Conservation (phyloP, 2,888 invertebrate species). For the Drosophila kuntzei region DNA sequence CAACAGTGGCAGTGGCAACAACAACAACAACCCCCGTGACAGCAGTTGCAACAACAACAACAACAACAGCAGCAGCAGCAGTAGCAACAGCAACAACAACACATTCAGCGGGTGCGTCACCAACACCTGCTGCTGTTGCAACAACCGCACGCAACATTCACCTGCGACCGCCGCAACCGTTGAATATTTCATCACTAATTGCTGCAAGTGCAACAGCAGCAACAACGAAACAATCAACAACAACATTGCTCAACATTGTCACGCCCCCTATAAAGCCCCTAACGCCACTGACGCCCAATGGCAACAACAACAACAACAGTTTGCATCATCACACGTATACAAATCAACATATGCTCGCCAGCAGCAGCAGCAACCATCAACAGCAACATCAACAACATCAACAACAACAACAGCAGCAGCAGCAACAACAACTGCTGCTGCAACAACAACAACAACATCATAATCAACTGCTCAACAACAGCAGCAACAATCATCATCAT, state of each 20-base stretch:
- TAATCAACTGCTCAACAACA: slow-evolving; percentile 24
- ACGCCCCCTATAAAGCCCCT: slow-evolving; percentile 78
- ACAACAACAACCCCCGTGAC: slow-evolving; percentile 1
- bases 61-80: slow-evolving; percentile 4
- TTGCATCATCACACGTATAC: slow-evolving; percentile 81
- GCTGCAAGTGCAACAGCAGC: slow-evolving; percentile 57
- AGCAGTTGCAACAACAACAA: too few relatives aligned
- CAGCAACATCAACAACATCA: slow-evolving; percentile 46
- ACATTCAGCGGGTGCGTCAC: slow-evolving; percentile 24
- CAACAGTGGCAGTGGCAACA: slow-evolving; percentile 14
- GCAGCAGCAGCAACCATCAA: slow-evolving; percentile 54
- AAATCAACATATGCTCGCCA: slow-evolving; percentile 79
- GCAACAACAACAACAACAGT: slow-evolving; percentile 63
- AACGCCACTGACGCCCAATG: slow-evolving; percentile 75
- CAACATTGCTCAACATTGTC: slow-evolving; percentile 67
- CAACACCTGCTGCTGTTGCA: slow-evolving; percentile 76
- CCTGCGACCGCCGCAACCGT: slow-evolving; percentile 87
- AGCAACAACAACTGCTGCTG: slow-evolving; percentile 34
- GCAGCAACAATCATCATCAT: slow-evolving; percentile 52
- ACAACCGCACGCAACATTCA: slow-evolving; percentile 82
- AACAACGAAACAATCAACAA: slow-evolving; percentile 31
- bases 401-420: slow-evolving; percentile 42
- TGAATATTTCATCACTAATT: slow-evolving; percentile 89
- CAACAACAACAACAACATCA: slow-evolving; percentile 21
- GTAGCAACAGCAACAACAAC: slow-evolving; percentile 2